Evolutionary conservation across 1,140 invertebrate species (phyloP).

Genomic region (Argopecten irradians): DNA sequence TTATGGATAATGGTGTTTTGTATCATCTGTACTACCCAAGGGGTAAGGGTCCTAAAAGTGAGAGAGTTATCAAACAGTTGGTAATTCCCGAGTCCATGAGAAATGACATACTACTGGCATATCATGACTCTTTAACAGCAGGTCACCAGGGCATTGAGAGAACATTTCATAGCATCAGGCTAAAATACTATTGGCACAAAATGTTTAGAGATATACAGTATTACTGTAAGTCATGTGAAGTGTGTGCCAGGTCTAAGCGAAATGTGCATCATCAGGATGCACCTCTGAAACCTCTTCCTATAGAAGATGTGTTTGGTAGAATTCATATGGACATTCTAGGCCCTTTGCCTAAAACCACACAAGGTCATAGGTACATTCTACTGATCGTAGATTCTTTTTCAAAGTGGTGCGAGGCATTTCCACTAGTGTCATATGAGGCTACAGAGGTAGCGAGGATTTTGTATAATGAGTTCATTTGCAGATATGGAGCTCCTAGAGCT

Average conservation of each 20-base stretch:
- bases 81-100: not conserved
- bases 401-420: constrained; percentile 53
- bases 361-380: constrained; percentile 28
- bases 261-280: not conserved
- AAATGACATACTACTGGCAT: not conserved
- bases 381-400: too few relatives aligned
- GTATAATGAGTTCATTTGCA: constrained; percentile 51
- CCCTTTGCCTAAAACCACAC: constrained; percentile 33
- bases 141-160: not conserved
- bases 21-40: too few relatives aligned
- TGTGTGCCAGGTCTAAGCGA: constrained; percentile 37
- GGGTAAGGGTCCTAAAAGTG: too few relatives aligned
- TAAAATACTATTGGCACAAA: not conserved
- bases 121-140: not conserved
- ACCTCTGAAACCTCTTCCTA: constrained; percentile 39
- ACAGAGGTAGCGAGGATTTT: constrained; percentile 45
- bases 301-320: constrained; percentile 42
- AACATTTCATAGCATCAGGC: not conserved
- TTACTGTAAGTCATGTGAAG: constrained; percentile 40
- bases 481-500: constrained; percentile 46
- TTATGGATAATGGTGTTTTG: too few relatives aligned
- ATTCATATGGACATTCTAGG: constrained; percentile 55
- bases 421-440: constrained; percentile 39
- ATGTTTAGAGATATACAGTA: constrained; percentile 32
- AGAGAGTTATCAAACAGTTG: too few relatives aligned